phyloP scores from a whole-genome alignment of 2,888 invertebrate genomes.

The Tinea pellionella region DNA sequence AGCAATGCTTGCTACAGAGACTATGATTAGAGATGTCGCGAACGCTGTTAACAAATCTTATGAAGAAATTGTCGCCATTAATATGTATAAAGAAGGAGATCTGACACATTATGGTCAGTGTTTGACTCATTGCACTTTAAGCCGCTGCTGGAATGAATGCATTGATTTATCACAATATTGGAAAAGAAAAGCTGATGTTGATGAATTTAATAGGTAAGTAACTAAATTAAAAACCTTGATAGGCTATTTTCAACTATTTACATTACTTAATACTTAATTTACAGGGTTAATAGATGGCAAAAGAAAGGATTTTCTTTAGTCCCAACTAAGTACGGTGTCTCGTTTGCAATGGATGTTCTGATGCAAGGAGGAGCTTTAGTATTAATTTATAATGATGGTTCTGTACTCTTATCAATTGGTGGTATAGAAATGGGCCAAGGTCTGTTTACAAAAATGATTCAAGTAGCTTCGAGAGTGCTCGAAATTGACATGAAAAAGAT shows the following conservation, averaged over 20 bases:
- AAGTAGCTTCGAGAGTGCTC: conserved; percentile 78
- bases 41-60: conserved; percentile 72
- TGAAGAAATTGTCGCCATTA: conserved; percentile 74
- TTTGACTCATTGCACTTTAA: conserved; percentile 78
- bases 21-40: conserved; percentile 81
- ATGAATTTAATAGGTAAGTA: conserved; percentile 76
- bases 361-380: conserved; percentile 85
- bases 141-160: conserved; percentile 83
- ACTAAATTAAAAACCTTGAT: too few species aligned
- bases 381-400: conserved; percentile 81
- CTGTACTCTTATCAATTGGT: conserved; percentile 82
- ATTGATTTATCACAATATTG: conserved; percentile 73
- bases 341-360: conserved; percentile 73
- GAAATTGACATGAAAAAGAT: conserved; percentile 73
- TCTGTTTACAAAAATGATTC: conserved; percentile 89
- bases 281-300: conserved; percentile 76
- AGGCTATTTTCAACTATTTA: too few species aligned
- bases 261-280: too few species aligned
- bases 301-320: conserved; percentile 81
- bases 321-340: conserved; percentile 82
- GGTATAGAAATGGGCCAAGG: conserved; percentile 95
- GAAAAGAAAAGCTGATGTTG: conserved; percentile 67
- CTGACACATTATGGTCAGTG: conserved; percentile 82
- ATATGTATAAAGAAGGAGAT: conserved; percentile 85
- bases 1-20: conserved; percentile 87